These are phyloP conservation scores for Palythoa caribaeorum DNA, from an alignment of 92 coral and sea anemone species.

Conservation along the genomic window DNA sequence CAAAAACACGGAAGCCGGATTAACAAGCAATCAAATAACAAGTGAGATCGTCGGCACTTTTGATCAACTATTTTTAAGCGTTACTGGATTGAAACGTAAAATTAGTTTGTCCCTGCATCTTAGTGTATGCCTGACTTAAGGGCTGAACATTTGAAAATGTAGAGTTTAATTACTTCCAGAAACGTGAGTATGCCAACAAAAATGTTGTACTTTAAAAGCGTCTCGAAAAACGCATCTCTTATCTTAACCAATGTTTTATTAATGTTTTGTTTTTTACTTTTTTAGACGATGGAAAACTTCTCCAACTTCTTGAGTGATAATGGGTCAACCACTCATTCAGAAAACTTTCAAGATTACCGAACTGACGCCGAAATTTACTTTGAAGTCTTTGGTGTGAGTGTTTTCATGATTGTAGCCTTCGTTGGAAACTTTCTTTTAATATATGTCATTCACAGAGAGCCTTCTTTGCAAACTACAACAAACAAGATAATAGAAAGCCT, in stretches of 20 bases:
- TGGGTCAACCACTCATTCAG: neutral
- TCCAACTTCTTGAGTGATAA: conserved; percentile 1
- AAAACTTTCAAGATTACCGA: conserved; percentile 12
- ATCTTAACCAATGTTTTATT: neutral
- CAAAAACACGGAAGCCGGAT: neutral
- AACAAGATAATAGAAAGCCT: conserved; percentile 32
- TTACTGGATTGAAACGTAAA: neutral
- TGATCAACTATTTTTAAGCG: neutral
- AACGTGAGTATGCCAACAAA: neutral
- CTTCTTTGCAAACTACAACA: conserved; percentile 11
- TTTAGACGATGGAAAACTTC: neutral
- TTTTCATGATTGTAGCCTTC: conserved; percentile 23
- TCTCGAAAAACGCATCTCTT: too few species aligned
- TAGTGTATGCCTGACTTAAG: neutral
- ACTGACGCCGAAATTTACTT: neutral
- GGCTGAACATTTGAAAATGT: neutral
- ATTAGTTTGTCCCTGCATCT: neutral
- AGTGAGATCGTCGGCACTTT: neutral
- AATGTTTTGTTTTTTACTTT: neutral
- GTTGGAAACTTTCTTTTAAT: conserved; percentile 36
- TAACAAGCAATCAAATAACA: neutral
- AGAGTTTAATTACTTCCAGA: neutral
- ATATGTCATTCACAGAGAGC: conserved; percentile 33
- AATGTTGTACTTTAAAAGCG: neutral
- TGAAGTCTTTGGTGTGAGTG: conserved; percentile 15